phyloP scores from a whole-genome alignment of 2,888 invertebrate species.

The Eurois occulta region DNA sequence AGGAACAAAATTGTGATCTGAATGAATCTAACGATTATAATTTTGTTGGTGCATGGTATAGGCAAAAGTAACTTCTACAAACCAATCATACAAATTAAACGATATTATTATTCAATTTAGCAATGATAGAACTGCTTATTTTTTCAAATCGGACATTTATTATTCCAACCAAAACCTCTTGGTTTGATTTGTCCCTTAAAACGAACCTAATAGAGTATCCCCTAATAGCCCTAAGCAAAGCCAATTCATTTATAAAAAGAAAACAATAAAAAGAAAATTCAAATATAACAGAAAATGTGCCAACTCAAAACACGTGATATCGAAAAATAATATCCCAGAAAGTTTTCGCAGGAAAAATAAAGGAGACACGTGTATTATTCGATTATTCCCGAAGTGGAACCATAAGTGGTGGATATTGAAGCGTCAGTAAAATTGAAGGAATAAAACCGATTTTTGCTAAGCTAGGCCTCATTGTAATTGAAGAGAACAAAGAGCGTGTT shows the following conservation, averaged over 20 bases:
- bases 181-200: background rate
- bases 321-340: slow-evolving; percentile 60
- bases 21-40: background rate
- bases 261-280: slow-evolving; percentile 56
- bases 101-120: slow-evolving; percentile 39
- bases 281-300: slow-evolving; percentile 49
- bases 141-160: slow-evolving; percentile 3
- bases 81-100: background rate
- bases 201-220: slow-evolving; percentile 7
- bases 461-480: slow-evolving; percentile 45
- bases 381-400: slow-evolving; percentile 20
- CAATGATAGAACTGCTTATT: slow-evolving; percentile 9
- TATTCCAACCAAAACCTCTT: slow-evolving; percentile 13
- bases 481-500: slow-evolving; percentile 51
- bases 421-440: slow-evolving; percentile 11
- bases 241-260: slow-evolving; percentile 33
- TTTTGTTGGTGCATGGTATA: background rate
- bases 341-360: slow-evolving; percentile 52
- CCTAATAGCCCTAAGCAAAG: slow-evolving; percentile 42
- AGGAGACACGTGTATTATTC: slow-evolving; percentile 14
- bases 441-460: slow-evolving; percentile 43
- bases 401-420: slow-evolving; percentile 27
- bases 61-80: background rate
- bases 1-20: background rate
- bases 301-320: slow-evolving; percentile 49